phyloP scores from a whole-genome alignment of 2,888 invertebrate genomes.

The Drosophila putrida region DNA sequence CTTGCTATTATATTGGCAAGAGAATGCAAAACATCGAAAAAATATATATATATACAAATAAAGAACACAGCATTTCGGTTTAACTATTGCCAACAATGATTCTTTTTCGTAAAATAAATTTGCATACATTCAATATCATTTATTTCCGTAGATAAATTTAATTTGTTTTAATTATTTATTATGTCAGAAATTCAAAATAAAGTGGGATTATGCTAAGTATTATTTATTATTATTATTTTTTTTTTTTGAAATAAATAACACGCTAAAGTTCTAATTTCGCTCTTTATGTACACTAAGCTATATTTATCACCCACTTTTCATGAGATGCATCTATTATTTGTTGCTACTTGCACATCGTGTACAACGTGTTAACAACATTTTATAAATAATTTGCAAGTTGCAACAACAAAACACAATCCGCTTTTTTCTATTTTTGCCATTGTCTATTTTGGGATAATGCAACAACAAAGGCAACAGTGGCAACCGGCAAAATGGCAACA shows the following conservation, averaged over 20 bases:
- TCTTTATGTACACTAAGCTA: neutral
- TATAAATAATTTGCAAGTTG: slow-evolving; percentile 32
- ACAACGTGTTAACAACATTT: slow-evolving; percentile 34
- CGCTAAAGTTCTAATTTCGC: neutral
- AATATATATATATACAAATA: no score
- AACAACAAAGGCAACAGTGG: slow-evolving; percentile 9
- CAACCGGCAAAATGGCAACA: slow-evolving; percentile 17
- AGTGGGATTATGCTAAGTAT: neutral
- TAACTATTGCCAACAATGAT: no score
- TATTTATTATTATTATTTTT: slow-evolving; percentile 4
- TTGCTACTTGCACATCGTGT: neutral
- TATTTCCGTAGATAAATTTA: neutral
- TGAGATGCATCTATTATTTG: neutral
- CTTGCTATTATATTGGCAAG: neutral
- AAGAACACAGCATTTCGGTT: no score
- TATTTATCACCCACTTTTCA: slow-evolving; percentile 7
- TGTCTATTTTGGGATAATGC: slow-evolving; percentile 53
- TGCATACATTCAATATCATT: neutral
- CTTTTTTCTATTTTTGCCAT: slow-evolving; percentile 29
- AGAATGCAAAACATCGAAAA: neutral
- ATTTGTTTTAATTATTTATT: neutral
- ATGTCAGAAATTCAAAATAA: neutral
- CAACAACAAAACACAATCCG: slow-evolving; percentile 18
- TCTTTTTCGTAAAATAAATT: neutral
- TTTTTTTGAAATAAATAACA: neutral